phyloP scores from a whole-genome alignment of 2,888 invertebrate species.

The Zygogramma bicolorata region DNA sequence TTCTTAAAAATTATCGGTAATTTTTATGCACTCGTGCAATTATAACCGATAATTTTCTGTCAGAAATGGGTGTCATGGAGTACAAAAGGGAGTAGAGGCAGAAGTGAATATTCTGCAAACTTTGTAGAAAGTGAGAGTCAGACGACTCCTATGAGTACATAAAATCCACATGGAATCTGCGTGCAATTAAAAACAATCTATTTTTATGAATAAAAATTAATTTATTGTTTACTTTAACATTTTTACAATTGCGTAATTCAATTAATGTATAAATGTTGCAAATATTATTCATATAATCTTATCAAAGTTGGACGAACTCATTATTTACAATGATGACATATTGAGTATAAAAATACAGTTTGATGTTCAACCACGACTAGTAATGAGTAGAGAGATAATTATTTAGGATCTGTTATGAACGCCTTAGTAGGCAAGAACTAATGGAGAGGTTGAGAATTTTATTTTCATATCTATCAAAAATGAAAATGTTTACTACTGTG shows the following conservation, averaged over 20 bases:
- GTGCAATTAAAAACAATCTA: background rate
- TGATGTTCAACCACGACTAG: background rate
- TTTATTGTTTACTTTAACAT: background rate
- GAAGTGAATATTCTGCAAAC: too few relatives aligned
- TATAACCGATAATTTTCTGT: too few relatives aligned
- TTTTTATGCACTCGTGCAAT: too few relatives aligned
- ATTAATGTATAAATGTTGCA: slow-evolving; percentile 13
- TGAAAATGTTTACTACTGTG: too few relatives aligned
- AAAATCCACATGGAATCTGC: background rate
- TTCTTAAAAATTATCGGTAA: too few relatives aligned
- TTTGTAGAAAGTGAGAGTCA: too few relatives aligned
- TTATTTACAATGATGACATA: slow-evolving; percentile 44
- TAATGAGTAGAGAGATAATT: background rate
- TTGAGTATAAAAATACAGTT: slow-evolving; percentile 42
- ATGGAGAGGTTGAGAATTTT: too few relatives aligned
- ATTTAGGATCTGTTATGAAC: background rate
- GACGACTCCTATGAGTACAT: too few relatives aligned
- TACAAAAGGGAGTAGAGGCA: too few relatives aligned
- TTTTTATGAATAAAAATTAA: background rate
- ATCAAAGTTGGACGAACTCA: slow-evolving; percentile 42
- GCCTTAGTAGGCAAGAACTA: background rate
- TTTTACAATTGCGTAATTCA: slow-evolving; percentile 16
- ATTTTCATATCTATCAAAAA: too few relatives aligned
- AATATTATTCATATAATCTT: slow-evolving; percentile 34
- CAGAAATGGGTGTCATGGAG: too few relatives aligned